Conservation (phyloP, 2,888 invertebrate species). For the Lucinisca nassula region DNA sequence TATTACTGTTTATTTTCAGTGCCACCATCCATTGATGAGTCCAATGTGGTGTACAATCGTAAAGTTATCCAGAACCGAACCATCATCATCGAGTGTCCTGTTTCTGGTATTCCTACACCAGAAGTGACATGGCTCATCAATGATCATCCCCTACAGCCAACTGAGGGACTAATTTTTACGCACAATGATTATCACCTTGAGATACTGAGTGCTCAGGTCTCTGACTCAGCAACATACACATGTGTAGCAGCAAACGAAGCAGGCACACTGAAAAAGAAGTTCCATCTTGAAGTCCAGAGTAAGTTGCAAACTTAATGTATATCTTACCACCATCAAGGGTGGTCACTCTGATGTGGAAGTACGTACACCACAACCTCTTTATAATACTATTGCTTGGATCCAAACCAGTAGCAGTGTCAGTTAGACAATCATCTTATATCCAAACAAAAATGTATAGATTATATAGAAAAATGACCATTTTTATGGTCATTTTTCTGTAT, state of each 20-base stretch:
- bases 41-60: conserved; percentile 85
- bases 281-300: conserved; percentile 86
- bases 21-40: conserved; percentile 84
- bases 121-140: conserved; percentile 86
- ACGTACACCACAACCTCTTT: too few relatives aligned
- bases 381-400: too few relatives aligned
- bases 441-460: too few relatives aligned
- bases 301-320: too few relatives aligned
- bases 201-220: conserved; percentile 79
- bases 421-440: too few relatives aligned
- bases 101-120: conserved; percentile 88
- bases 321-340: too few relatives aligned
- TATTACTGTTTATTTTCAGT: conserved; percentile 81
- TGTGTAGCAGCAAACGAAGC: conserved; percentile 89
- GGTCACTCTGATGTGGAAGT: too few relatives aligned
- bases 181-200: conserved; percentile 79
- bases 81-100: conserved; percentile 88
- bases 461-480: too few relatives aligned
- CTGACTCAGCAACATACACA: conserved; percentile 88
- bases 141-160: conserved; percentile 67
- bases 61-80: conserved; percentile 85
- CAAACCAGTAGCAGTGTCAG: too few relatives aligned
- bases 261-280: conserved; percentile 87
- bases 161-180: conserved; percentile 47
- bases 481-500: too few relatives aligned